A percentile compares a stretch with the other conserved stretches of the same genome.
Conservation (phyloP, 2,888 invertebrate genomes). For the Drosophila anomelani region DNA sequence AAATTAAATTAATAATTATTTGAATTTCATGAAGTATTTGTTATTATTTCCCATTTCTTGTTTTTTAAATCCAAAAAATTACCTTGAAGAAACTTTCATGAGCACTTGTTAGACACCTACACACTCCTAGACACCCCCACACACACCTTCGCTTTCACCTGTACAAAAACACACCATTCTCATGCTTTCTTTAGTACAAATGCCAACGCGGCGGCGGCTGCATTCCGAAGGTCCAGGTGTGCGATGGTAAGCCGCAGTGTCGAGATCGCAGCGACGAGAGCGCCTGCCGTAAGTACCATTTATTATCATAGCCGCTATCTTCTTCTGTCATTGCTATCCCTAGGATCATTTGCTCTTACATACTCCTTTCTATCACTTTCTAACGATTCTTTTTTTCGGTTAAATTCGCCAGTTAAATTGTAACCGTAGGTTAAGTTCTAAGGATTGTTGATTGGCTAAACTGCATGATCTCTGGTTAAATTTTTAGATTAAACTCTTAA, state of each 20-base stretch:
- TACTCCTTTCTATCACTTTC: neutral
- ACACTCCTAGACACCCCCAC: neutral
- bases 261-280: conserved; percentile 86
- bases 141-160: conserved; percentile 3
- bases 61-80: too few relatives aligned
- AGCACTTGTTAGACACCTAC: neutral
- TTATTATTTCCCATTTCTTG: too few relatives aligned
- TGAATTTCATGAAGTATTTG: too few relatives aligned
- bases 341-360: too few relatives aligned
- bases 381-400: conserved; percentile 12
- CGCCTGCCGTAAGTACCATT: conserved; percentile 85
- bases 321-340: neutral
- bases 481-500: neutral
- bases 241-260: conserved; percentile 86
- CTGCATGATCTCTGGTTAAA: conserved; percentile 4
- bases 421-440: conserved; percentile 7
- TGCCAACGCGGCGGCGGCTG: conserved; percentile 85
- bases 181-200: conserved; percentile 80
- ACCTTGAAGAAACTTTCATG: neutral
- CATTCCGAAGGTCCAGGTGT: conserved; percentile 84
- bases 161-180: conserved; percentile 21
- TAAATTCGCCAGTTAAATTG: conserved; percentile 1
- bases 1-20: too few relatives aligned
- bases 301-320: neutral
- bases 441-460: conserved; percentile 10